Evolutionary conservation across 2,113 vertebrate genomes (phyloP).

Genomic region (Clarias macrocephalus): DNA sequence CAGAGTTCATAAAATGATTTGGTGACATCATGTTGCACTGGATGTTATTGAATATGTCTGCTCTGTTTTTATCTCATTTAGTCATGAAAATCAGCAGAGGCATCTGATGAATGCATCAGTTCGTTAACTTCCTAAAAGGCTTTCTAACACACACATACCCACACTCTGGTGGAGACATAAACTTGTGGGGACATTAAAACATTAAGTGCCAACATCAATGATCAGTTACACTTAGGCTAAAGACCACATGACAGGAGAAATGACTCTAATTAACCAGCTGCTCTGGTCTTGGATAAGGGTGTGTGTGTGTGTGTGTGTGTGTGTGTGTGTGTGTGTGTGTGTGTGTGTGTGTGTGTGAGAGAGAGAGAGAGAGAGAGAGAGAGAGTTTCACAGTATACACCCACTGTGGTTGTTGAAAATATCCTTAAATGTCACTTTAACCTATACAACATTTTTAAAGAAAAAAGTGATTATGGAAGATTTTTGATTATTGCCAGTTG

Average conservation of each 20-base stretch:
- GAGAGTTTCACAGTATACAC: background rate
- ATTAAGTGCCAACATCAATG: constrained; percentile 30
- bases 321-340: background rate
- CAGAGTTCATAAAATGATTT: background rate
- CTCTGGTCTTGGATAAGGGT: constrained; percentile 12
- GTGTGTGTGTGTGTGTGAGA: background rate
- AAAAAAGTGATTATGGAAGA: background rate
- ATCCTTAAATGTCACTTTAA: background rate
- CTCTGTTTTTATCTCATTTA: background rate
- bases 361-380: background rate
- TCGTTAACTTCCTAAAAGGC: constrained; percentile 10
- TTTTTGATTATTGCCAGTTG: background rate
- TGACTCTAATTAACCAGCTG: constrained; percentile 39
- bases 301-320: background rate
- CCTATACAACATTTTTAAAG: background rate
- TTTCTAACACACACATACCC: constrained; percentile 17
- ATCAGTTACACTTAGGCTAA: constrained; percentile 37
- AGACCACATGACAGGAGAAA: constrained; percentile 39
- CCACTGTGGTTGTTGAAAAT: background rate
- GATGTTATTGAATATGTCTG: background rate
- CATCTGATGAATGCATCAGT: constrained; percentile 8
- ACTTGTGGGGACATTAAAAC: constrained; percentile 18
- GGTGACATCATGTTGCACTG: background rate
- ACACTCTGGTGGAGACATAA: constrained; percentile 19
- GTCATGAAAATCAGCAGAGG: background rate